Percentiles rank a stretch among this genome's conserved stretches.
Conservation (phyloP, 2,888 invertebrate genomes). For the Celastrina argiolus region DNA sequence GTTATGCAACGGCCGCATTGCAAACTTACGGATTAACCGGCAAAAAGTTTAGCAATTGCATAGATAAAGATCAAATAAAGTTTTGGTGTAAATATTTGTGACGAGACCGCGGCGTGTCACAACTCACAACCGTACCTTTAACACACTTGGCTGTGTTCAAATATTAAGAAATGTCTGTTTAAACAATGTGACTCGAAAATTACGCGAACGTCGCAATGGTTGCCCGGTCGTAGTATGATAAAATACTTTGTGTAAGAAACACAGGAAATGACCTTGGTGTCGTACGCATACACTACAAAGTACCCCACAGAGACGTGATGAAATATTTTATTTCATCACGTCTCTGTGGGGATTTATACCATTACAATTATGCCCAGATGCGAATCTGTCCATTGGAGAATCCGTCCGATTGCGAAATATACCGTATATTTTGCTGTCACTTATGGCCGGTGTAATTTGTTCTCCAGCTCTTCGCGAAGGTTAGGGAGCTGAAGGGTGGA, state of each 20-base stretch:
- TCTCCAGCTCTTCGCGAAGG: conserved; percentile 85
- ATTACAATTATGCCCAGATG: neutral
- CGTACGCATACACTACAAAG: neutral
- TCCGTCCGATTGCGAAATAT: neutral
- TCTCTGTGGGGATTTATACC: too few relatives aligned
- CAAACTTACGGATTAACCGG: neutral
- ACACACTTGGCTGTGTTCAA: conserved; percentile 6
- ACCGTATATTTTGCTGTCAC: too few relatives aligned
- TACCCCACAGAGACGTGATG: neutral
- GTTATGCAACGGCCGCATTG: neutral
- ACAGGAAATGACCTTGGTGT: neutral
- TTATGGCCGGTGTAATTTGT: neutral
- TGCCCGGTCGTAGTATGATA: neutral
- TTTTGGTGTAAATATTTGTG: conserved; percentile 2
- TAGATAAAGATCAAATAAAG: neutral
- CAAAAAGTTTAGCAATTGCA: neutral
- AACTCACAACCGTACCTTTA: neutral
- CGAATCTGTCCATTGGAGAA: neutral
- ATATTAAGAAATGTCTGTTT: neutral
- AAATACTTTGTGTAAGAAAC: neutral
- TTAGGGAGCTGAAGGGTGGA: conserved; percentile 81
- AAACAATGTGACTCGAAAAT: neutral
- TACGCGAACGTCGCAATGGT: neutral
- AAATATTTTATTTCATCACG: neutral
- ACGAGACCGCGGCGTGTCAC: neutral